A percentile compares a stretch with the other conserved stretches of the same genome.
Conservation (phyloP, 2,113 vertebrate genomes). For the Eurystomus gularis region DNA sequence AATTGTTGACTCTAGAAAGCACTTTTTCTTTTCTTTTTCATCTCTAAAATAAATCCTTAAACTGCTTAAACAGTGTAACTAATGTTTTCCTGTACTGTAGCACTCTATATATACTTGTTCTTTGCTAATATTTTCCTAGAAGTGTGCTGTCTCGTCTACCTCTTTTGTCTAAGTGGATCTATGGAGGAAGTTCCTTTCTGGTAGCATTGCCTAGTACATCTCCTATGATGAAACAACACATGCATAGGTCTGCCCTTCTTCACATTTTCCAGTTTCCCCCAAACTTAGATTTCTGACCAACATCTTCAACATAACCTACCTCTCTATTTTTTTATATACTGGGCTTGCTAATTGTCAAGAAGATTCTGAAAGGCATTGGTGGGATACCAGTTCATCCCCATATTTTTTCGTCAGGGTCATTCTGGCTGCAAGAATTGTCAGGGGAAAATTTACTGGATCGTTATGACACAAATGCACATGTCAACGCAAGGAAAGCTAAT, state of each 20-base stretch:
- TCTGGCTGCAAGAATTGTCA: neutral
- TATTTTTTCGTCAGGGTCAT: neutral
- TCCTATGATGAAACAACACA: fast-evolving
- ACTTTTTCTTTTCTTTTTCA: neutral
- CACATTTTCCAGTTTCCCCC: neutral
- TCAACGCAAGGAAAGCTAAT: neutral
- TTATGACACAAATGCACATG: neutral
- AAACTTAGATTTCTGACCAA: neutral
- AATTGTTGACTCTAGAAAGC: neutral
- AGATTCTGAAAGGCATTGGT: neutral
- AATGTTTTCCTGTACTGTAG: neutral
- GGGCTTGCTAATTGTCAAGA: neutral
- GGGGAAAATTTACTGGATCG: neutral
- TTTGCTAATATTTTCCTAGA: neutral
- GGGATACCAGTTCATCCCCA: neutral
- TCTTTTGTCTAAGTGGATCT: neutral
- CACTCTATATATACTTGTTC: neutral
- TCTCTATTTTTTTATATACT: neutral
- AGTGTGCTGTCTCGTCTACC: neutral
- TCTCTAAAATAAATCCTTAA: neutral
- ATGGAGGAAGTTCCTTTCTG: neutral
- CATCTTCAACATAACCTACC: no score
- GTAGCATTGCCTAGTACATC: neutral
- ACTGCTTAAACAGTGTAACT: neutral
- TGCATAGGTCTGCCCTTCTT: neutral